phyloP scores from a whole-genome alignment of 2,888 invertebrate species.

The Pachycephus smyrnensis region DNA sequence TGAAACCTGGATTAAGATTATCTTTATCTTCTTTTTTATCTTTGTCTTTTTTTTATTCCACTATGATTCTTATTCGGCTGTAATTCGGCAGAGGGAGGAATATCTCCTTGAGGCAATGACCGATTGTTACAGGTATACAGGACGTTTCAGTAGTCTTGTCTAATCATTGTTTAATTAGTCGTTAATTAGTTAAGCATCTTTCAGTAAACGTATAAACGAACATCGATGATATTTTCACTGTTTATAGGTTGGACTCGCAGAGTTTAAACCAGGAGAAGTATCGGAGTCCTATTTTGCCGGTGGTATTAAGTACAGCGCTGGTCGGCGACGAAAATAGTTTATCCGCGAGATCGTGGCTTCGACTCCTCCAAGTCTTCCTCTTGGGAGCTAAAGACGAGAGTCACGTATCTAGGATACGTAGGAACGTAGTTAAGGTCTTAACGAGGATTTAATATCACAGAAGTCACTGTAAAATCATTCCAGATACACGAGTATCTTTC shows the following conservation, averaged over 20 bases:
- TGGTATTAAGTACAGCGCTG: not conserved
- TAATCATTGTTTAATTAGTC: not conserved
- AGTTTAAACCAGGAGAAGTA: not conserved
- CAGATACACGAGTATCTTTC: not conserved
- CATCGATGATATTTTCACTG: not conserved
- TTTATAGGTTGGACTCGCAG: not conserved
- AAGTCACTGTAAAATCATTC: not conserved
- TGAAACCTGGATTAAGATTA: not conserved
- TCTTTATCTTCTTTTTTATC: not conserved
- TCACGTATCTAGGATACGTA: not conserved
- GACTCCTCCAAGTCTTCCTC: not conserved
- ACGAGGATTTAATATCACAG: not conserved
- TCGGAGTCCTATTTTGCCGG: not conserved
- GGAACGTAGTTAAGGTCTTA: not conserved
- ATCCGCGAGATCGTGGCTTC: not conserved
- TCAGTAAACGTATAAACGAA: not conserved
- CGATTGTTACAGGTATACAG: not conserved
- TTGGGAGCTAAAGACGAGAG: not conserved
- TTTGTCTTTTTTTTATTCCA: not conserved
- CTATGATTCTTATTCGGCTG: not conserved
- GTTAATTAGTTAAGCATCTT: not conserved
- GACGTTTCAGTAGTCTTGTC: not conserved
- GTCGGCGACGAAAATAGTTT: not conserved
- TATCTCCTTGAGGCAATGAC: not conserved
- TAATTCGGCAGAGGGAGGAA: no score